Percentiles rank a stretch among this genome's conserved stretches.
These are phyloP conservation scores for Zaprionus capensis DNA, from an alignment of 1,140 invertebrate genomes.

Conservation along the genomic window DNA sequence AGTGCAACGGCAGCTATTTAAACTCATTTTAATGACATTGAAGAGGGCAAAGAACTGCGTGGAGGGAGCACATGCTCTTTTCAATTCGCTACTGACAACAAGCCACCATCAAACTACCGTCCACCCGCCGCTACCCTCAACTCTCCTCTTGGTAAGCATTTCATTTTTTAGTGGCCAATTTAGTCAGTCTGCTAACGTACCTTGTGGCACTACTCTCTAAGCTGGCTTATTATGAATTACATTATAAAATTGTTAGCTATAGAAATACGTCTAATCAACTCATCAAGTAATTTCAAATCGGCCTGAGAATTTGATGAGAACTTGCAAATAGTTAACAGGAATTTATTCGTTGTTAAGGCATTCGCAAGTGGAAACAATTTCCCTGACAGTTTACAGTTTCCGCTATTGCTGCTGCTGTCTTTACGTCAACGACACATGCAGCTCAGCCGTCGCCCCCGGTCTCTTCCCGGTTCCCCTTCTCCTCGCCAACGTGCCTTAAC, in stretches of 20 bases:
- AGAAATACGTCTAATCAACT: background rate
- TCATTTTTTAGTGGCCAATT: conserved; percentile 63
- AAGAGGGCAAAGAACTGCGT: background rate
- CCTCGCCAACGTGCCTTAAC: conserved; percentile 17
- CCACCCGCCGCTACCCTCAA: background rate
- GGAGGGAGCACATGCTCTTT: conserved; percentile 39
- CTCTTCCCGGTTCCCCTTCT: conserved; percentile 7
- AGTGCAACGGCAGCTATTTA: conserved; percentile 56
- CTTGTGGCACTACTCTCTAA: conserved; percentile 9
- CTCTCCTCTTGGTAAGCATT: background rate
- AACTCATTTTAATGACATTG: conserved; percentile 68
- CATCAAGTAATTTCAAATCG: background rate
- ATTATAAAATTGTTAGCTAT: background rate
- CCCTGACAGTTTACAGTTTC: background rate
- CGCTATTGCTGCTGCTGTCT: conserved; percentile 22
- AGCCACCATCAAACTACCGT: background rate
- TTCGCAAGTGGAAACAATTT: background rate
- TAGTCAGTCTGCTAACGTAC: conserved; percentile 35
- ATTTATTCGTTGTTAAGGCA: background rate
- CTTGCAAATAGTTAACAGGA: background rate
- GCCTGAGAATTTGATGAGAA: background rate
- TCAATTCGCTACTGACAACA: conserved; percentile 41
- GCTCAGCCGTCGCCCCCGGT: conserved; percentile 40
- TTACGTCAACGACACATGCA: conserved; percentile 67
- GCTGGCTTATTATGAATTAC: conserved; percentile 44